Base-by-base conservation (phyloP, 2,888 invertebrate genomes). In the Phortica magna region DNA sequence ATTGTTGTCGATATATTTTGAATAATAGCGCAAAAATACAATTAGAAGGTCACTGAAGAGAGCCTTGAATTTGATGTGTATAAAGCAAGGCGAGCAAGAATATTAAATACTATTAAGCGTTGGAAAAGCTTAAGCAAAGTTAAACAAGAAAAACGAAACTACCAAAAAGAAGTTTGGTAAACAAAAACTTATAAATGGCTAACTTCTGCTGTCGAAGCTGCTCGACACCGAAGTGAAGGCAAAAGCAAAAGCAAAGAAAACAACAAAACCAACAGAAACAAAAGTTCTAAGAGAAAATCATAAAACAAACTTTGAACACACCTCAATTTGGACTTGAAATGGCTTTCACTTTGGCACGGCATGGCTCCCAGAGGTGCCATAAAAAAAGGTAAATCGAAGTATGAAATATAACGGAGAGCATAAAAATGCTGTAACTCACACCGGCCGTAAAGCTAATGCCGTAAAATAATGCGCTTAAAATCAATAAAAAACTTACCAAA, bases 361-460 rank as follows among this genome's bases (percentile, higher is more conserved):
- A 88, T 84, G 85, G 83, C 88, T 85, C 85, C 85, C 85, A 84
- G 83, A 82, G 87, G 85, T 84, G 78, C 80, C 88, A 83, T 85
- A 88, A 85, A 85, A 9, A 82, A 80, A 88, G 85, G 85, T 85
- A 88, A 82, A 85, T 85, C 85, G 85, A 85, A 86, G 85, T 82
- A 59, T 79, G 82, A 78, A 80, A 74, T 78, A 81, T n/a, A 67
- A 17, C 14, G 59, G 41, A 71, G 59, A 73, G 41, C 22, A 74
- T 61, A 42, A 74, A 55, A 55, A 71, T 12, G 12, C 14, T 53
- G 22, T 19, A 71, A 53, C 71, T 64, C 64, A 31, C 0, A 64
- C 22, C 64, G 39, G 64, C 22, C 61, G 19, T 61, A 61, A 17
- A 61, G 61, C 61, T 61, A 61, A 61, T 61, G 61, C 64, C 64